Evolutionary conservation across 2,797 vertebrate genomes (phyloP), one percentile per base, ranked within the genome.

Genomic region (Channallabes apus): DNA sequence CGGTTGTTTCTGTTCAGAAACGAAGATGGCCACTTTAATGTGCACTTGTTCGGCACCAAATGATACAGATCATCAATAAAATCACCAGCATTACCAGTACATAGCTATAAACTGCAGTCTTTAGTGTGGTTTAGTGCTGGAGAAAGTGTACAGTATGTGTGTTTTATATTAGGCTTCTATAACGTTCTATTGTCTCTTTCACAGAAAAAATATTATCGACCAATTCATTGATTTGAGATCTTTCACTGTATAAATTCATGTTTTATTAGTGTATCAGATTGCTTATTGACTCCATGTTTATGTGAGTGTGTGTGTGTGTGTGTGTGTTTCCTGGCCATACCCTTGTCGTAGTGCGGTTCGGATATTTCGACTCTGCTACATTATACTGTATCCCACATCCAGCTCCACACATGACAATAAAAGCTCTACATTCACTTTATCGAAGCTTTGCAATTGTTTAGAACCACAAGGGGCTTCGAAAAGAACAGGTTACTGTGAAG

Each of bases 51-150:
- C 35, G 9, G 18, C 54, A 58, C 6, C 54, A 35, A 77, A 77
- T 77, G 75, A 77, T 77, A 77, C 29, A n/a, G 32, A 62, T 62
- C 77, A 61, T 62, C 77, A 79, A 79, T 79, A 79, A n/a, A 79
- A 79, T 46, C 77, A 46, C 22, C 56, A 27, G 58, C 22, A 41
- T 80, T 64, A 27, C 24, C 22, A 64, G 77, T 35, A 80, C 35
- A 64, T n/a, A 24, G 56, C 1, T 17, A 27, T 62, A n/a, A 79
- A 64, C 59, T 79, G 77, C 5, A 9, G 20, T n/a, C 11, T 79
- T 79, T 24, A 58, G 7, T 14, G 2, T 72, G 20, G 38, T 46
- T 69, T 71, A 51, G 4, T 32, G 73, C 54, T 77, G 75, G 54
- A 15, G 58, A 41, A 62, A 15, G 12, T 17, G n/a, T n/a, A n/a